These are phyloP conservation scores for Neodiprion pinetum DNA, from an alignment of 1,140 invertebrate species.

Conservation along the genomic window DNA sequence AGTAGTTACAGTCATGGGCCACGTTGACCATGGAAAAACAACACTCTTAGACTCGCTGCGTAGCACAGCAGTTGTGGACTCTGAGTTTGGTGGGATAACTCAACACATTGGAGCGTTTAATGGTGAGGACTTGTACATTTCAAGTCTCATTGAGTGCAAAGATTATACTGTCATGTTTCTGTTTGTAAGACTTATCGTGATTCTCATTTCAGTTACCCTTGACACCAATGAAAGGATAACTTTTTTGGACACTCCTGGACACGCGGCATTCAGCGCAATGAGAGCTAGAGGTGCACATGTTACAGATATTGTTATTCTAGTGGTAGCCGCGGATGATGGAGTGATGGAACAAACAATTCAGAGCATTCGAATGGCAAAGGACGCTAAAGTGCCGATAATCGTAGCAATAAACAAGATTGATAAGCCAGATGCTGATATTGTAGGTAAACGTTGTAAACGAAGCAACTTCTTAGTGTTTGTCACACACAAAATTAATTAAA, in stretches of 20 bases:
- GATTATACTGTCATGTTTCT: not conserved
- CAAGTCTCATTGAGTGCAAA: not conserved
- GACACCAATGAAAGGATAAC: conserved; percentile 81
- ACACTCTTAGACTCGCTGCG: conserved; percentile 92
- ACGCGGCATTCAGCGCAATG: conserved; percentile 95
- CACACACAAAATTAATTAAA: too few species aligned
- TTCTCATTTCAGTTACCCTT: conserved; percentile 66
- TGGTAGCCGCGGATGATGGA: conserved; percentile 98
- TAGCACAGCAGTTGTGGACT: conserved; percentile 83
- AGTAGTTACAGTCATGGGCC: conserved; percentile 98
- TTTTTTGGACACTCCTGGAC: conserved; percentile 99
- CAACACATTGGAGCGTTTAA: conserved; percentile 99
- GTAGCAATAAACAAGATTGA: conserved; percentile 99
- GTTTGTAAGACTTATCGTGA: conserved; percentile 17
- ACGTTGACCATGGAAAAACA: conserved; percentile 99
- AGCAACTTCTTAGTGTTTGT: not conserved
- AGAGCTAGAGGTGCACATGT: conserved; percentile 87
- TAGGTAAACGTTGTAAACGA: conserved; percentile 63
- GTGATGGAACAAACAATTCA: conserved; percentile 97
- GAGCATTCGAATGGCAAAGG: conserved; percentile 78
- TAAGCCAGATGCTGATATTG: conserved; percentile 85
- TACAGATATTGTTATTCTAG: conserved; percentile 95
- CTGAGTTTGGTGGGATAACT: conserved; percentile 99
- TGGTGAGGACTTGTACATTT: conserved; percentile 57
- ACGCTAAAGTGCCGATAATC: conserved; percentile 88